Percentiles rank a stretch among this genome's conserved stretches.
These are phyloP conservation scores for Conopomorpha cramerella DNA, from an alignment of 1,140 invertebrate species.

Conservation along the genomic window DNA sequence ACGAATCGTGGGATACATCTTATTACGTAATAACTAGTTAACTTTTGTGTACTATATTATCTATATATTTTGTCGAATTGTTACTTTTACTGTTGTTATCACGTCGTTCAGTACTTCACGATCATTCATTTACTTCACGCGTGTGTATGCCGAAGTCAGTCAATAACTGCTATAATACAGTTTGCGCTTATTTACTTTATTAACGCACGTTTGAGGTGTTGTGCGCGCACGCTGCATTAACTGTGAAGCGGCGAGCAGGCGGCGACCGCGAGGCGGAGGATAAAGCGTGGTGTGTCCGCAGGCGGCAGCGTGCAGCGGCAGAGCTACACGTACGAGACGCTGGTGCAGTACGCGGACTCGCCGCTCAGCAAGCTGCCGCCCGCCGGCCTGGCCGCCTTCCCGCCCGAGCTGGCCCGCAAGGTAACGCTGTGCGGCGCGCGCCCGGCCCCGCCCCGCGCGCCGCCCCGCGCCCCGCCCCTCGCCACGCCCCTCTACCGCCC, in stretches of 20 bases:
- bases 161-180: conserved; percentile 12
- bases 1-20: too few species aligned
- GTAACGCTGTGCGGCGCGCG: conserved; percentile 29
- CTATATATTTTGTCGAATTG: too few species aligned
- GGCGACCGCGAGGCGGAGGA: neutral
- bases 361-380: conserved; percentile 55
- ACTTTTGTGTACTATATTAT: too few species aligned
- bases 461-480: conserved; percentile 9
- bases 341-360: conserved; percentile 54
- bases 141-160: conserved; percentile 29
- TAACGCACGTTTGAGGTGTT: neutral
- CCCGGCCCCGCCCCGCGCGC: neutral
- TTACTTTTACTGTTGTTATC: too few species aligned
- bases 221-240: conserved; percentile 2
- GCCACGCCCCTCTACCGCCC: conserved; percentile 36
- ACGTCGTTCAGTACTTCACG: too few species aligned
- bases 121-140: too few species aligned
- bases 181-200: neutral
- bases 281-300: conserved; percentile 6
- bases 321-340: conserved; percentile 51
- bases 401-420: conserved; percentile 52
- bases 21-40: too few species aligned
- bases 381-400: conserved; percentile 37
- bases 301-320: conserved; percentile 27
- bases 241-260: neutral